A percentile compares a stretch with the other conserved stretches of the same genome.
Evolutionary conservation across 2,888 invertebrate genomes (phyloP).

Genomic region (Acronicta aceris): DNA sequence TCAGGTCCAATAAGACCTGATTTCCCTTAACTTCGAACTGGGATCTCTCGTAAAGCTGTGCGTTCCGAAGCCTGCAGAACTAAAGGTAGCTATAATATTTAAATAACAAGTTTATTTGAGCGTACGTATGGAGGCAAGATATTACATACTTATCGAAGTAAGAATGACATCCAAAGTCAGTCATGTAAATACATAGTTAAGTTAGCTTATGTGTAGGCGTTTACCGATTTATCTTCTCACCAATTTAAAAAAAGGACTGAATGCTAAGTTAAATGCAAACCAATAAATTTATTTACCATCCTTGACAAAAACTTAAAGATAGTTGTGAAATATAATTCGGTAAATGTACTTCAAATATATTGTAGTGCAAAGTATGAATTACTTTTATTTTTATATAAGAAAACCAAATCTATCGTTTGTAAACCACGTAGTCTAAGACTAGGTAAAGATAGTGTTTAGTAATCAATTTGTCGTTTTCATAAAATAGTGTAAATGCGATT

Average conservation of each 20-base stretch:
- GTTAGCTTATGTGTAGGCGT: constrained; percentile 45
- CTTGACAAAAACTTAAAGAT: neutral
- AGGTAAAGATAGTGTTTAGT: constrained; percentile 37
- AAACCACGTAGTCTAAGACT: constrained; percentile 40
- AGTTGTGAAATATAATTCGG: constrained; percentile 17
- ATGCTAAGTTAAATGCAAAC: neutral
- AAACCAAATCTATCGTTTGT: constrained; percentile 72
- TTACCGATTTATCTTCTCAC: constrained; percentile 33
- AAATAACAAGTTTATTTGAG: constrained; percentile 25
- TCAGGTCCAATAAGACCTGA: constrained; percentile 92
- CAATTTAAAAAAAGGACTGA: neutral
- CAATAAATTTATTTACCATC: neutral
- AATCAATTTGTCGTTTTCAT: constrained; percentile 27
- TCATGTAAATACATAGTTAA: constrained; percentile 73
- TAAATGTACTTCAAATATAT: constrained; percentile 42
- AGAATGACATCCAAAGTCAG: constrained; percentile 70
- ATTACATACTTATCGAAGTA: constrained; percentile 25
- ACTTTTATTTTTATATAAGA: constrained; percentile 75
- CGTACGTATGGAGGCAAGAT: constrained; percentile 12
- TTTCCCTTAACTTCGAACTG: constrained; percentile 98
- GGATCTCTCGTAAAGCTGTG: constrained; percentile 98
- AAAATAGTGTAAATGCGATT: constrained; percentile 22
- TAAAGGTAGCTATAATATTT: constrained; percentile 69
- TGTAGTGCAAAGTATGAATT: constrained; percentile 60
- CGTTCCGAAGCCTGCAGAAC: constrained; percentile 98